These are phyloP conservation scores for Cotesia glomerata DNA, from an alignment of 1,140 invertebrate species.

Conservation along the genomic window DNA sequence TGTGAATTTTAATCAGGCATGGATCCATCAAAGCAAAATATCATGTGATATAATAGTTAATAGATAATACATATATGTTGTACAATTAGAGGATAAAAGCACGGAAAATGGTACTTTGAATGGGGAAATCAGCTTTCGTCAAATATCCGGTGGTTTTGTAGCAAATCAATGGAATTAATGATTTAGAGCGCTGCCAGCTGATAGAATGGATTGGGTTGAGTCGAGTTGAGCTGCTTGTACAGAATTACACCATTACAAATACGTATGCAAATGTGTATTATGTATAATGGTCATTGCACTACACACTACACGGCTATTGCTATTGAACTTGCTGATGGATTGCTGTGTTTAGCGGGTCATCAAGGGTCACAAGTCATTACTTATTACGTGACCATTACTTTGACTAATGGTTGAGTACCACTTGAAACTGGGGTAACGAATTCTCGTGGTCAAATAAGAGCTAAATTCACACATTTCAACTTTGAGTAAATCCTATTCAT, in stretches of 20 bases:
- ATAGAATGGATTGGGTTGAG: background rate
- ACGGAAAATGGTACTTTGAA: background rate
- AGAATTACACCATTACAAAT: conserved; percentile 17
- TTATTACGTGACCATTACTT: conserved; percentile 17
- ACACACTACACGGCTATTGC: background rate
- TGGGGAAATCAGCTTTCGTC: background rate
- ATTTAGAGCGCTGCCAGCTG: background rate
- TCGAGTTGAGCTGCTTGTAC: background rate
- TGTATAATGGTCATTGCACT: too few species aligned
- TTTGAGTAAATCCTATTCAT: background rate
- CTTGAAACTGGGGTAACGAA: background rate
- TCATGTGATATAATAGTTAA: too few species aligned
- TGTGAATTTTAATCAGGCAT: too few species aligned
- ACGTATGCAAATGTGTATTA: conserved; percentile 12
- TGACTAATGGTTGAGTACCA: background rate
- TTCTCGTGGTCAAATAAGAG: background rate
- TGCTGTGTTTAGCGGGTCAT: background rate
- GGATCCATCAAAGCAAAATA: too few species aligned
- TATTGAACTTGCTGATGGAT: conserved; percentile 12
- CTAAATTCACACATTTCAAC: background rate
- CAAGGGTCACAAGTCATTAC: conserved; percentile 17
- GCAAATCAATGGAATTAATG: conserved; percentile 19
- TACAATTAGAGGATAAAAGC: background rate
- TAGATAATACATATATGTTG: background rate
- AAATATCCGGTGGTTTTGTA: conserved; percentile 10